These are phyloP conservation scores for Heliconius ismenius DNA, from an alignment of 2,888 invertebrate species.

Conservation along the genomic window DNA sequence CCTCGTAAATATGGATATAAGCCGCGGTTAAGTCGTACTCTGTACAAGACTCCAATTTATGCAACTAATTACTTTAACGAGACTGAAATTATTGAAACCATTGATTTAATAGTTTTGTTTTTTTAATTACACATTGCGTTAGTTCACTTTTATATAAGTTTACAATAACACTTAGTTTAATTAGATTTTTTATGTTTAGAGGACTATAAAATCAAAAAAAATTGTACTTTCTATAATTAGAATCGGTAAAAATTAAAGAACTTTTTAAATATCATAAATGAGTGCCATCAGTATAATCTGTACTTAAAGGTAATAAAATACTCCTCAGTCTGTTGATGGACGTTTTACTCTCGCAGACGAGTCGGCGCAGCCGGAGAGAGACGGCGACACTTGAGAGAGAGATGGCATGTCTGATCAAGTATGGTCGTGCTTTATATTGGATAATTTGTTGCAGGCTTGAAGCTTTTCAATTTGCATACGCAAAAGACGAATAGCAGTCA, in stretches of 20 bases:
- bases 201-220: conserved; percentile 13
- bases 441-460: conserved; percentile 11
- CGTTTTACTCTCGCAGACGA: conserved; percentile 59
- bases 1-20: conserved; percentile 59
- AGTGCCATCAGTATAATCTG: conserved; percentile 29
- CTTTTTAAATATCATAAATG: conserved; percentile 15
- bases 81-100: conserved; percentile 29
- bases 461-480: conserved; percentile 12
- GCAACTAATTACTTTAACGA: conserved; percentile 40
- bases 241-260: conserved; percentile 10
- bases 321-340: conserved; percentile 38
- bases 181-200: conserved; percentile 2
- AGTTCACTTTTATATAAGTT: background rate
- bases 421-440: conserved; percentile 35
- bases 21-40: conserved; percentile 29
- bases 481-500: background rate
- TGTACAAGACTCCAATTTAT: conserved; percentile 40
- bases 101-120: conserved; percentile 10
- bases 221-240: conserved; percentile 11
- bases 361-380: conserved; percentile 63
- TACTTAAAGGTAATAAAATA: conserved; percentile 44
- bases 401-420: conserved; percentile 41
- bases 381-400: conserved; percentile 47
- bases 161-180: conserved; percentile 1
- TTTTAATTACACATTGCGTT: background rate